Percentiles rank a stretch among this genome's conserved stretches.
These are phyloP conservation scores for Gadus macrocephalus DNA, from an alignment of 2,113 vertebrate genomes.

Conservation along the genomic window DNA sequence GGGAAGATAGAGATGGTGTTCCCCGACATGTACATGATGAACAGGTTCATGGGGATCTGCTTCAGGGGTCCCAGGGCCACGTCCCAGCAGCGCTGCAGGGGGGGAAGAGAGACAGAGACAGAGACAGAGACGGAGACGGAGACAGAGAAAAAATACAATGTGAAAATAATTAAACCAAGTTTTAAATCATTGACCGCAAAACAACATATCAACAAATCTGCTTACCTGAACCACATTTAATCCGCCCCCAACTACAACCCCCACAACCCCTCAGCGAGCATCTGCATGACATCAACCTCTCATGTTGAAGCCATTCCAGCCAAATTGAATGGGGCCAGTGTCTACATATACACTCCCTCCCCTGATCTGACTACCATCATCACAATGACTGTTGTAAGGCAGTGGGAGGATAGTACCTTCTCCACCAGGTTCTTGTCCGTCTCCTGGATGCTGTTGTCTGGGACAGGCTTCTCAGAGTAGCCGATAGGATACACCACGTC, in stretches of 20 bases:
- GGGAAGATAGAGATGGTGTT: constrained; percentile 99
- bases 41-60: constrained; percentile 98
- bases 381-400: no score
- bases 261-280: no score
- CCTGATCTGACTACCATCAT: no score
- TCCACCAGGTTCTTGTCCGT: constrained; percentile 94
- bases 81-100: constrained; percentile 92
- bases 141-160: neutral
- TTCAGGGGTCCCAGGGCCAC: constrained; percentile 93
- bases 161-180: no score
- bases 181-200: no score
- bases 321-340: no score
- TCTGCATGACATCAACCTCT: no score
- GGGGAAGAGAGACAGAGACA: constrained; percentile 1
- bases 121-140: neutral
- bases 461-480: constrained; percentile 89
- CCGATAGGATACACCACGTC: constrained; percentile 87
- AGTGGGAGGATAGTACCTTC: constrained; percentile 71
- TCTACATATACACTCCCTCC: no score
- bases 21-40: constrained; percentile 99
- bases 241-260: no score
- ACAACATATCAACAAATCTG: no score
- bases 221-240: no score
- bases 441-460: constrained; percentile 91
- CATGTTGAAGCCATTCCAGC: no score